phyloP scores from a whole-genome alignment of 2,113 vertebrate genomes.

The Melanotaenia duboulayi region DNA sequence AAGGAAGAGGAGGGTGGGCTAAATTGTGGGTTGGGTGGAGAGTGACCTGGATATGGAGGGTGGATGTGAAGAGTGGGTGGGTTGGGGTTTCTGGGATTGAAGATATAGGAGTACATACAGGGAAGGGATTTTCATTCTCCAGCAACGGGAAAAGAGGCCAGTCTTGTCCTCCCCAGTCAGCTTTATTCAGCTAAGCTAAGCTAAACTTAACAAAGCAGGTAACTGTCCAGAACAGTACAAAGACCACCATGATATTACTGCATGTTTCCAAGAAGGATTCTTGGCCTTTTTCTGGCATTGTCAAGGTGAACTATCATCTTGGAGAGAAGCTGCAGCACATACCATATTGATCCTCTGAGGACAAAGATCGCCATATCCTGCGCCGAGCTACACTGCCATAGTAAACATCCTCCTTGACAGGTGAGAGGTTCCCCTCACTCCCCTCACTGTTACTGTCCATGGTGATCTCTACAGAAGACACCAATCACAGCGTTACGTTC shows the following conservation, averaged over 20 bases:
- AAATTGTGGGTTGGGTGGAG: conserved; percentile 26
- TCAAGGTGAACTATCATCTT: conserved; percentile 67
- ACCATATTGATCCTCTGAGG: conserved; percentile 89
- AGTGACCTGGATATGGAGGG: conserved; percentile 43
- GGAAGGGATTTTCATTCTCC: conserved; percentile 74
- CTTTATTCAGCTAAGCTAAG: conserved; percentile 58
- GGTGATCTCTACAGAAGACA: conserved; percentile 92
- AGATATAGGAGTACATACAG: conserved; percentile 60
- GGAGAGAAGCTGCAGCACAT: conserved; percentile 82
- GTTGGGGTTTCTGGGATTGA: conserved; percentile 55
- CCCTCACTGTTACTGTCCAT: conserved; percentile 95
- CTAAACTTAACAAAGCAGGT: conserved; percentile 50
- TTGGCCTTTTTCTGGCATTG: conserved; percentile 58
- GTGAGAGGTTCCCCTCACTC: conserved; percentile 92
- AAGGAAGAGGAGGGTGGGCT: conserved; percentile 32
- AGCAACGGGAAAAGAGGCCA: conserved; percentile 69
- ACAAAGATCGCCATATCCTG: conserved; percentile 86
- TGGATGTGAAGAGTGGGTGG: conserved; percentile 50
- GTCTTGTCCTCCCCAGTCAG: conserved; percentile 70
- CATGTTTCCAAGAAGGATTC: conserved; percentile 54
- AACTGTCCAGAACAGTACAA: conserved; percentile 59
- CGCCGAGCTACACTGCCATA: conserved; percentile 89
- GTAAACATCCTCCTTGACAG: conserved; percentile 90
- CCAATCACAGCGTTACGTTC: conserved; percentile 82
- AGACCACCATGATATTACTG: conserved; percentile 58